phyloP scores from a whole-genome alignment of 2,797 vertebrate species.

The Neostethus bicornis region DNA sequence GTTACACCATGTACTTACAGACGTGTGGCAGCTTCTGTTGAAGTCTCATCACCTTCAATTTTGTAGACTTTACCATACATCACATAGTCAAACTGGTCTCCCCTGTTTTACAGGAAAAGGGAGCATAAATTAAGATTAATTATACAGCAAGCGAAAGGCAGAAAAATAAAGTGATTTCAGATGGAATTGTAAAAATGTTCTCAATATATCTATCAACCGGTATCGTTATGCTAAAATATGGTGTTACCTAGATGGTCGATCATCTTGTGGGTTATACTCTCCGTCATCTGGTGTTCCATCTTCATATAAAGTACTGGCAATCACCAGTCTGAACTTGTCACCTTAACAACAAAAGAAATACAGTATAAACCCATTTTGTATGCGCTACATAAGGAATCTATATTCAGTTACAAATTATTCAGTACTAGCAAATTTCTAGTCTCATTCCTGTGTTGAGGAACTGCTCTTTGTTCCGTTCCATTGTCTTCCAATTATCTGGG shows the following conservation, averaged over 20 bases:
- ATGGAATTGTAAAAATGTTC: neutral
- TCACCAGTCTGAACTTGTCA: slow-evolving; percentile 96
- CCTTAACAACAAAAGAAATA: slow-evolving; percentile 72
- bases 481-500: too few species aligned
- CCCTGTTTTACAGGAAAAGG: slow-evolving; percentile 74
- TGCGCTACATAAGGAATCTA: too few species aligned
- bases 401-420: too few species aligned
- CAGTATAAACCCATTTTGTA: neutral
- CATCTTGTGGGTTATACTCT: slow-evolving; percentile 97
- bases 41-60: slow-evolving; percentile 97
- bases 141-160: too few species aligned
- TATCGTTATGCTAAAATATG: neutral
- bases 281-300: slow-evolving; percentile 97
- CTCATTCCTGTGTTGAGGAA: too few species aligned
- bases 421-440: too few species aligned
- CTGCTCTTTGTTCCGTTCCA: too few species aligned
- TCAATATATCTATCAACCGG: too few species aligned
- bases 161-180: neutral
- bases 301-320: slow-evolving; percentile 96
- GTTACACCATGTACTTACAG: slow-evolving; percentile 76
- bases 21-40: slow-evolving; percentile 96
- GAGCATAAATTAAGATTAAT: neutral
- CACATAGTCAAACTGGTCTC: slow-evolving; percentile 98
- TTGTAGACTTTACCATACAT: slow-evolving; percentile 99
- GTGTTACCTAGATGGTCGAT: slow-evolving; percentile 90